phyloP scores from a whole-genome alignment of 1,140 invertebrate genomes.

The Grapholita molesta region DNA sequence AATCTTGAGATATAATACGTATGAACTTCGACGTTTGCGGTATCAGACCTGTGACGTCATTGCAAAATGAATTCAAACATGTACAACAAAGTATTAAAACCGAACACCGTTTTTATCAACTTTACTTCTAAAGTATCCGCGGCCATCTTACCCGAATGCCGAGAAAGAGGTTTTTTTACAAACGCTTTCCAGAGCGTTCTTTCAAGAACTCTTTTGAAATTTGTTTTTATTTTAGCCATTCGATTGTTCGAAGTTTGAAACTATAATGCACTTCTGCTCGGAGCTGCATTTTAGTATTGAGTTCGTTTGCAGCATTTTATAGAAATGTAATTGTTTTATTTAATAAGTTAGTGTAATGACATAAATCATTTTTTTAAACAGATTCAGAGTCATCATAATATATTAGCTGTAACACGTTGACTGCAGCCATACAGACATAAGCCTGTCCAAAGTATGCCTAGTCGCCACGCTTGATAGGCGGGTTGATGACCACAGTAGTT shows the following conservation, averaged over 20 bases:
- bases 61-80: background rate
- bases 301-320: background rate
- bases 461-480: too few species aligned
- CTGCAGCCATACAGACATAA: too few species aligned
- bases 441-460: too few species aligned
- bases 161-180: background rate
- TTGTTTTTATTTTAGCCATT: constrained; percentile 15
- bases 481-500: too few species aligned
- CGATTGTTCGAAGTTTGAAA: constrained; percentile 2
- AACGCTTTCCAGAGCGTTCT: background rate
- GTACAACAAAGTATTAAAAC: background rate
- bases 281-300: background rate
- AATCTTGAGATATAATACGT: too few species aligned
- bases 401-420: too few species aligned
- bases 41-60: too few species aligned
- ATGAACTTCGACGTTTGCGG: too few species aligned
- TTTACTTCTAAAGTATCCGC: background rate
- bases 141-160: background rate
- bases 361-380: too few species aligned
- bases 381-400: too few species aligned
- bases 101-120: background rate
- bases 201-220: constrained; percentile 1
- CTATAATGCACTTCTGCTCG: background rate
- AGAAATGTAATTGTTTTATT: background rate
- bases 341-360: too few species aligned